A percentile compares a stretch with the other conserved stretches of the same genome.
phyloP scores from a whole-genome alignment of 2,113 vertebrate species.

The Catharus minimus region DNA sequence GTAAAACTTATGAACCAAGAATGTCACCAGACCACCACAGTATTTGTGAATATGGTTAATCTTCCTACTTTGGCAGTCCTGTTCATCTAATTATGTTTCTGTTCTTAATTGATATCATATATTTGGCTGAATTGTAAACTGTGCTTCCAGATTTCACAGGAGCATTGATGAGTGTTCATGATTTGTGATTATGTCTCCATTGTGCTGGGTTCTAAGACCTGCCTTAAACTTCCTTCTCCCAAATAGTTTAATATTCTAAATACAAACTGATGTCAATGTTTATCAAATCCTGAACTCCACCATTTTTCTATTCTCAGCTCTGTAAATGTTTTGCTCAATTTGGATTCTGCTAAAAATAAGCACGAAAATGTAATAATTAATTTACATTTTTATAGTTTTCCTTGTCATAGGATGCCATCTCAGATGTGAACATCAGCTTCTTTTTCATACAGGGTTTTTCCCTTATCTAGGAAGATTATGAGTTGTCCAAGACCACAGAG shows the following conservation, averaged over 20 bases:
- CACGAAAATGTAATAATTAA: background rate
- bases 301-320: background rate
- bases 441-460: background rate
- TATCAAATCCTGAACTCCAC: background rate
- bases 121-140: background rate
- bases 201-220: background rate
- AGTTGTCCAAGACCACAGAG: background rate
- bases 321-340: background rate
- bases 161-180: background rate
- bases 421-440: background rate
- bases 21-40: background rate
- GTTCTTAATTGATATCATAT: background rate
- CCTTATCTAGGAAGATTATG: background rate
- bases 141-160: background rate
- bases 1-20: background rate
- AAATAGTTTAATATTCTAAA: background rate
- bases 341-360: background rate
- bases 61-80: background rate
- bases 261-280: background rate
- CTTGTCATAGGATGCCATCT: background rate
- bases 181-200: background rate
- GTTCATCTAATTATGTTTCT: background rate
- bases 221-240: background rate
- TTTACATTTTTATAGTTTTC: background rate
- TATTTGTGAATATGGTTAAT: background rate